phyloP scores from a whole-genome alignment of 2,113 vertebrate genomes.

The Psilopsiagon aymara region DNA sequence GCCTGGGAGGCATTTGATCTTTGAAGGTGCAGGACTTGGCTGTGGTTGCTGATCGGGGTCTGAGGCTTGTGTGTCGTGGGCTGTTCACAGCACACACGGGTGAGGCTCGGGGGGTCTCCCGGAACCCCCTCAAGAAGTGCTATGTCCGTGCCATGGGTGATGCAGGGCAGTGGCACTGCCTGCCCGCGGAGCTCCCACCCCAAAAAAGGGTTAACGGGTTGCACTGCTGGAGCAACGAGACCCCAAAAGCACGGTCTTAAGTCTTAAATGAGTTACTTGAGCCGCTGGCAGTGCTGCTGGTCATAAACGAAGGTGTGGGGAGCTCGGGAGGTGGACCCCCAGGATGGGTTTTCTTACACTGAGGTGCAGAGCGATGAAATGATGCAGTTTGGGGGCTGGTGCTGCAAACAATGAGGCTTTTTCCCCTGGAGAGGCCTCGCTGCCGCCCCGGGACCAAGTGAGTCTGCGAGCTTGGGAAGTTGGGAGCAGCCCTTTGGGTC shows the following conservation, averaged over 20 bases:
- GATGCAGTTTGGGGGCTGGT: too few relatives aligned
- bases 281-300: neutral
- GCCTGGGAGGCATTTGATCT: neutral
- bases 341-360: neutral
- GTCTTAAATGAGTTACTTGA: neutral
- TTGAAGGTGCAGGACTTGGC: neutral
- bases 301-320: neutral
- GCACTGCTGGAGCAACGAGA: neutral
- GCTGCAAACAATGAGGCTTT: too few relatives aligned
- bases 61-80: accelerated
- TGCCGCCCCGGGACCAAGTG: too few relatives aligned
- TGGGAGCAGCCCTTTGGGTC: too few relatives aligned
- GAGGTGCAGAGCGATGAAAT: too few relatives aligned
- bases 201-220: neutral
- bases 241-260: neutral
- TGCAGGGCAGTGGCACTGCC: neutral
- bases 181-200: neutral
- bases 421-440: too few relatives aligned
- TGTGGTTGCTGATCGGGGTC: accelerated
- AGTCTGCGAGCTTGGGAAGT: too few relatives aligned
- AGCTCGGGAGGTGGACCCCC: too few relatives aligned
- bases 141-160: neutral
- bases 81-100: neutral
- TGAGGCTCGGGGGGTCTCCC: neutral
- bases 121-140: neutral